A percentile compares a stretch with the other conserved stretches of the same genome.
phyloP scores from a whole-genome alignment of 2,797 vertebrate genomes.

The Phrynocephalus guinanensis region DNA sequence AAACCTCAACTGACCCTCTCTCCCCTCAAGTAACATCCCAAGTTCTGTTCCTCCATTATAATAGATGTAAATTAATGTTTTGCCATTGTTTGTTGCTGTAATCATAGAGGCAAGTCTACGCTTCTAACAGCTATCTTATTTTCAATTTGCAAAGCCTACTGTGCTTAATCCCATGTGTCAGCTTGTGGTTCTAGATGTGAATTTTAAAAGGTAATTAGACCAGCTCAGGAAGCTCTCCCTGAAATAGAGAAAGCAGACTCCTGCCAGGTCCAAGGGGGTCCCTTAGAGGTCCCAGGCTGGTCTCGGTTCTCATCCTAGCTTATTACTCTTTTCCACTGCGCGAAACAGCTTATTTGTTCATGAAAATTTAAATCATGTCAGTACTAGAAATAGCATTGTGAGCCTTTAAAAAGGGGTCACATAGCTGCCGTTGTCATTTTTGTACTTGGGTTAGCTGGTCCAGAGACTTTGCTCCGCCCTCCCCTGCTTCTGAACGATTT shows the following conservation, averaged over 20 bases:
- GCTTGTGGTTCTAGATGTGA: constrained; percentile 83
- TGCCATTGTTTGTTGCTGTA: constrained; percentile 80
- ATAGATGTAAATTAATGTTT: constrained; percentile 86
- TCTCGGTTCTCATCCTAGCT: constrained; percentile 66
- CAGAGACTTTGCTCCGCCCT: constrained; percentile 8
- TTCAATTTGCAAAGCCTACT: constrained; percentile 87
- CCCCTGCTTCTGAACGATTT: constrained; percentile 35
- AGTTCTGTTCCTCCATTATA: constrained; percentile 72
- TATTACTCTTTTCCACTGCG: constrained; percentile 73
- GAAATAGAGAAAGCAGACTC: constrained; percentile 70
- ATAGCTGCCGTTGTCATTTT: constrained; percentile 32
- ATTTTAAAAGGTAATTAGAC: constrained; percentile 92
- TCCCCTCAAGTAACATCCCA: constrained; percentile 48
- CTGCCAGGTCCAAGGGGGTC: constrained; percentile 81
- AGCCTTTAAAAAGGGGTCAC: constrained; percentile 61
- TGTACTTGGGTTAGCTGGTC: constrained; percentile 52
- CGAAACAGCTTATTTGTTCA: constrained; percentile 79
- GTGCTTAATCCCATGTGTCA: constrained; percentile 84
- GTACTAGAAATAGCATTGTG: constrained; percentile 68
- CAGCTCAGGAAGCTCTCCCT: constrained; percentile 68
- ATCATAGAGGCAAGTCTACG: constrained; percentile 81
- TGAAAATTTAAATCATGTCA: constrained; percentile 82
- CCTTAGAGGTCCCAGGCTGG: constrained; percentile 72
- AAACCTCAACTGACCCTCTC: not conserved
- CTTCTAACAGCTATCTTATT: constrained; percentile 88